These are phyloP conservation scores for Crypturellus undulatus DNA, from an alignment of 2,113 vertebrate genomes.

Conservation along the genomic window DNA sequence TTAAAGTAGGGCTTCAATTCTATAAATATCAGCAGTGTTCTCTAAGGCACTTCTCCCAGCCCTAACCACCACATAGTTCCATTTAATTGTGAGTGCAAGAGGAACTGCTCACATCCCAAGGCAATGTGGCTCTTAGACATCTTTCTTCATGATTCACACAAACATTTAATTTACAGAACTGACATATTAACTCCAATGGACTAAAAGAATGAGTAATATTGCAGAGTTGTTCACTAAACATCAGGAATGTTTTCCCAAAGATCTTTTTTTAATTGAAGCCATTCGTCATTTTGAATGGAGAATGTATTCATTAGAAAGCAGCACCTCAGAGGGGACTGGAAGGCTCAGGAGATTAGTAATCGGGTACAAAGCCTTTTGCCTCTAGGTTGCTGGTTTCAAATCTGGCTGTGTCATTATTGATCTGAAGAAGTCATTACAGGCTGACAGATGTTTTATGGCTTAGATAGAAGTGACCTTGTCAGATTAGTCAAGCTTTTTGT, in stretches of 20 bases:
- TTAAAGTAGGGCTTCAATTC: not conserved
- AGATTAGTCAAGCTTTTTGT: constrained; percentile 49
- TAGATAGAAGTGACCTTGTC: constrained; percentile 44
- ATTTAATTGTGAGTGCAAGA: not conserved
- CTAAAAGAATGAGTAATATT: constrained; percentile 39
- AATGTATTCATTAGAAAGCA: constrained; percentile 64
- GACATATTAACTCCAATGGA: constrained; percentile 47
- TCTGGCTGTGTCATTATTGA: constrained; percentile 54
- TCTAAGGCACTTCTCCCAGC: not conserved
- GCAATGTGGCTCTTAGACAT: not conserved
- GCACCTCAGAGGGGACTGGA: not conserved
- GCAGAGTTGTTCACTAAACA: not conserved
- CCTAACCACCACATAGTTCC: not conserved
- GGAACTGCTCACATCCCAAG: accelerated
- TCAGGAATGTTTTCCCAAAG: constrained; percentile 19
- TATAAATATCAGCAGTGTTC: not conserved
- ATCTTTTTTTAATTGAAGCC: constrained; percentile 65
- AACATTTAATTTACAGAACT: constrained; percentile 67
- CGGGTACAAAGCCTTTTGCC: constrained; percentile 62
- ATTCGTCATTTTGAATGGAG: constrained; percentile 67
- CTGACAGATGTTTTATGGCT: constrained; percentile 41
- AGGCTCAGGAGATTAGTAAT: constrained; percentile 50
- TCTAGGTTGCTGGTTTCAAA: constrained; percentile 49
- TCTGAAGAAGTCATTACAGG: constrained; percentile 49
- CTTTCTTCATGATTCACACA: constrained; percentile 34